phyloP scores from a whole-genome alignment of 1,140 invertebrate species.

The Helicoverpa zea region DNA sequence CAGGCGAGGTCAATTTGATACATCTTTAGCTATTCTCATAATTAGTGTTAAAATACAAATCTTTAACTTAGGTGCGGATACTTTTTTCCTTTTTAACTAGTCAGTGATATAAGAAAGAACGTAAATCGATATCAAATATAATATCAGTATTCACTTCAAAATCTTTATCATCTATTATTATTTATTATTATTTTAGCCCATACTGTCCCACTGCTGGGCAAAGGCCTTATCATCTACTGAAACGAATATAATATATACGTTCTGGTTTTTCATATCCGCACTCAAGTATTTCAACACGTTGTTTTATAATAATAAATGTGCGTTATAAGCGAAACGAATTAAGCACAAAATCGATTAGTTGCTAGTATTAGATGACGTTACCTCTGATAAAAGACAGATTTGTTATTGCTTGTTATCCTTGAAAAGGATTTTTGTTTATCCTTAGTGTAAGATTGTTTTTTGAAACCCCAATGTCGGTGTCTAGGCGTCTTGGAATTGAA shows the following conservation, averaged over 20 bases:
- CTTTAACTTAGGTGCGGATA: constrained; percentile 8
- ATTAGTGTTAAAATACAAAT: constrained; percentile 1
- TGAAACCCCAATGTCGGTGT: constrained; percentile 61
- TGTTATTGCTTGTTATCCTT: constrained; percentile 85
- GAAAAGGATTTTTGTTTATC: constrained; percentile 80
- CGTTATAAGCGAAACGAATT: constrained; percentile 70
- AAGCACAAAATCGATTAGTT: constrained; percentile 71
- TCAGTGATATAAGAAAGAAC: neutral
- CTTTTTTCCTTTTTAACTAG: neutral
- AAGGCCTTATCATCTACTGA: neutral
- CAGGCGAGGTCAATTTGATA: constrained; percentile 35
- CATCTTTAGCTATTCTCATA: constrained; percentile 12
- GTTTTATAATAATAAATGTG: constrained; percentile 18
- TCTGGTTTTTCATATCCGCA: constrained; percentile 24
- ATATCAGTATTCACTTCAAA: neutral
- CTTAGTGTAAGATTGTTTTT: constrained; percentile 78
- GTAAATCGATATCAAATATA: neutral
- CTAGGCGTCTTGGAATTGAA: constrained; percentile 26
- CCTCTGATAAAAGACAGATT: constrained; percentile 79
- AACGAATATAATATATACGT: neutral
- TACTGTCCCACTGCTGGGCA: no score
- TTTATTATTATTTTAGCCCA: no score
- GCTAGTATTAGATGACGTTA: constrained; percentile 76
- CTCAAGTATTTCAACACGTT: constrained; percentile 14
- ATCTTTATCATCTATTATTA: neutral